Base-by-base conservation (phyloP, 2,113 vertebrate species). In the Phrynocephalus versicolor region DNA sequence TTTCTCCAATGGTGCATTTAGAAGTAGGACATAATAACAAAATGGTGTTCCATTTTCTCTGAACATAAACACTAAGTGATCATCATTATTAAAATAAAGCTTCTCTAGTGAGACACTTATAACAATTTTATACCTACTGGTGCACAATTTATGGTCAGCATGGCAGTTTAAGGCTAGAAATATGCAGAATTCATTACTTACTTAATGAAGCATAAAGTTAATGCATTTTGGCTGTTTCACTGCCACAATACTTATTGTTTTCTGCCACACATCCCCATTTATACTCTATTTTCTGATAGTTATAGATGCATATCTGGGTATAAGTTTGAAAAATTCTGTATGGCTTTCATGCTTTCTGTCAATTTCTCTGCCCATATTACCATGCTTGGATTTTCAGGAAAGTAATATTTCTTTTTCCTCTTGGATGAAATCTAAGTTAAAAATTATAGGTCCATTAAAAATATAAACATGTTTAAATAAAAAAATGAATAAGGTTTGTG, bases 191-290 rank as follows among this genome's bases (percentile, higher is more conserved):
- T 91, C 86, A 94, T 94, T 94, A 91, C 30, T 71, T 92, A 87
- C 65, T 14, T 94, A 95, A 95, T 92, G 94, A 95, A 89, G 85
- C 74, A 2, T 79, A 91, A 27, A 90, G 67, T n/a, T 76, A 92
- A 82, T 60, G 69, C 91, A 83, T 88, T 76, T 78, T 84, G 90
- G 79, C 86, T 88, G 92, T 91, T 92, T 92, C 87, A 90, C 72
- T 82, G 65, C 65, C 71, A 91, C 10, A 79, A 79, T 82, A 88
- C 62, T 91, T 89, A 37, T 35, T 85, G 72, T 67, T 90, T 25
- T 58, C 55, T 89, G 85, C 27, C 21, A 75, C 35, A 41, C 39
- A 41, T 81, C 87, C 86, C 60, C 89, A 90, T 89, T 91, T 91
- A 88, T 82, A 91, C 15, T 2, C 0, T 37, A 51, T 89, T 89